Percentiles rank a stretch among this genome's conserved stretches.
Evolutionary conservation across 2,888 invertebrate genomes (phyloP).

Genomic region (Drosophila mimetica): DNA sequence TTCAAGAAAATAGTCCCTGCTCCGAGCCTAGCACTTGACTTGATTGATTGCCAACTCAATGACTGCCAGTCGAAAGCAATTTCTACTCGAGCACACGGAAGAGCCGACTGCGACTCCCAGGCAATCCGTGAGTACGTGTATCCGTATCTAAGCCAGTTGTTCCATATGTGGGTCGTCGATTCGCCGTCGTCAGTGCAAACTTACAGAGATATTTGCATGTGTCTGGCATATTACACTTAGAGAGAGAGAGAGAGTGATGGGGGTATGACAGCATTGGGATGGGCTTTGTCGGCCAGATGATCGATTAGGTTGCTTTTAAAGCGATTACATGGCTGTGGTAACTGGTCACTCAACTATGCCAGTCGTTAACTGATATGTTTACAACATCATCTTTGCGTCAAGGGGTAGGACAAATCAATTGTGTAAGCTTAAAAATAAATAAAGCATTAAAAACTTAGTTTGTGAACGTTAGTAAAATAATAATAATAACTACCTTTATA

Average conservation of each 20-base stretch:
- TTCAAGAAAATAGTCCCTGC: constrained; percentile 32
- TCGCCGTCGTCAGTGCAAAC: constrained; percentile 34
- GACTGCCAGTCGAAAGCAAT: constrained; percentile 53
- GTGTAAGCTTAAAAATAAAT: background rate
- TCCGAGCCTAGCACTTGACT: constrained; percentile 54
- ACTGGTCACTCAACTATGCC: constrained; percentile 25
- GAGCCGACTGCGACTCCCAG: constrained; percentile 15
- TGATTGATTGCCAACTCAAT: constrained; percentile 71
- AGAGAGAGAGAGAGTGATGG: background rate
- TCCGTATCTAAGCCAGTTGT: constrained; percentile 31
- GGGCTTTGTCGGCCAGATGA: constrained; percentile 37
- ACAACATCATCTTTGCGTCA: no score
- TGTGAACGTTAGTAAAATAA: no score
- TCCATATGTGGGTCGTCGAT: constrained; percentile 47
- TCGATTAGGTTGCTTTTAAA: constrained; percentile 25
- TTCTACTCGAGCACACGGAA: constrained; percentile 62
- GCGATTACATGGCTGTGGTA: constrained; percentile 27
- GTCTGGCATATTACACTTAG: constrained; percentile 37
- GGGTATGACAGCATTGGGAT: constrained; percentile 18
- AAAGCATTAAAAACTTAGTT: no score
- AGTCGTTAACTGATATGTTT: constrained; percentile 24
- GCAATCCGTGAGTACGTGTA: constrained; percentile 34
- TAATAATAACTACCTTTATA: background rate
- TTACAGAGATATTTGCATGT: constrained; percentile 38
- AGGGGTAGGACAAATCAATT: background rate